Evolutionary conservation across 2,888 invertebrate genomes (phyloP), one percentile per base, ranked within the genome.

Genomic region (Rambutsinella grinnellia): DNA sequence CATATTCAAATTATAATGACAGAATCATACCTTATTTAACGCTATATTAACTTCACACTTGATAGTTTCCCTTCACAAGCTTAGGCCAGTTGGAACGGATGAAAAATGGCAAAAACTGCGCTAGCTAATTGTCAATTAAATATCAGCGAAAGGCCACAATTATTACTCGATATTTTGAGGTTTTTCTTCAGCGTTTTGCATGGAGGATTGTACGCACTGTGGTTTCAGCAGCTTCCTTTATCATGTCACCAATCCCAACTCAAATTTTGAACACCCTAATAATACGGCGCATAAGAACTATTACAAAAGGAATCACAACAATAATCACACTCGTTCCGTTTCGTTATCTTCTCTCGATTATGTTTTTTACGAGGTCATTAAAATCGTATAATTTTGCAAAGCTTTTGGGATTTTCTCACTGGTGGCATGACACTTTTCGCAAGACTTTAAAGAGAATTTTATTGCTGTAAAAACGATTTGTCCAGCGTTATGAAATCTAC

Each of bases 61-160:
- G n/a, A n/a, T n/a, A n/a, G n/a, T n/a, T n/a, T n/a, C n/a, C n/a
- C n/a, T n/a, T n/a, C n/a, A n/a, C n/a, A n/a, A n/a, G n/a, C n/a
- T n/a, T n/a, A n/a, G n/a, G n/a, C n/a, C n/a, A n/a, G n/a, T n/a
- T n/a, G n/a, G n/a, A n/a, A n/a, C n/a, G n/a, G n/a, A n/a, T n/a
- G n/a, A n/a, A n/a, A n/a, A n/a, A n/a, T n/a, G n/a, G n/a, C n/a
- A n/a, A n/a, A n/a, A n/a, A n/a, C n/a, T 36, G 36, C 6, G 36
- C 36, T 36, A 54, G 62, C 36, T 53, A 65, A 54, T 65, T 54
- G 65, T n/a, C 17, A 65, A 65, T 65, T 65, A 65, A 65, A 65
- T 51, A 53, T 65, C 51, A 53, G 62, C 65, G 36, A 36, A 36
- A 65, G 65, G 65, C 44, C 21, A 65, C 54, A 51, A n/a, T n/a